Evolutionary conservation across 1,140 invertebrate species (phyloP), one percentile per base, ranked within the genome.

Genomic region (Drosophila bocki): DNA sequence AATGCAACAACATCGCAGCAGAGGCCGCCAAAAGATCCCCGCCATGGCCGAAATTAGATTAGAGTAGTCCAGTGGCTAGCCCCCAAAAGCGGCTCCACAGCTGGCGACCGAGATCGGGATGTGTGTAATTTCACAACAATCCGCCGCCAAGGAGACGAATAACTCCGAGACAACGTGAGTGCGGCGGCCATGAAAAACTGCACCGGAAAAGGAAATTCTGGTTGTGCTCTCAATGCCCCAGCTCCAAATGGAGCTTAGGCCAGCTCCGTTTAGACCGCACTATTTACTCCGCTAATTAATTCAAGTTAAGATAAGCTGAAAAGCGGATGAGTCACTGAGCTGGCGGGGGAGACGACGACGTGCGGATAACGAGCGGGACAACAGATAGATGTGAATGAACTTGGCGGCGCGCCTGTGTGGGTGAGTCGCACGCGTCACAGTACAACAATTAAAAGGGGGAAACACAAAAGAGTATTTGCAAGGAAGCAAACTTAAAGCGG

Each of bases 371-470:
- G 15, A 32, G 19, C 22, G 29, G 3, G 53, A 58, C 69, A 50
- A 70, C 19, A 37, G 54, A 59, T 33, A 70, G 22, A 59, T 35
- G 69, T 72, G 53, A 72, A 72, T 72, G 69, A 72, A 72, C 69
- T 72, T 72, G 42, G 35, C 35, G 17, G 64, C 32, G 12, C 37
- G 41, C 22, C 19, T 54, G 33, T 68, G 29, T 67, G 48, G 15
- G 59, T 45, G 53, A 72, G 19, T 51, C 67, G 65, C 61, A 51
- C 47, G 63, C 65, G 60, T 33, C 29, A 47, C 63, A 48, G 41
- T 67, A 51, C 17, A 22, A 26, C 15, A n/a, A 41, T 26, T 17
- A 48, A 42, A 44, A 26, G 26, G 45, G 65, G 37, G 29, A 42
- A 59, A 47, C 50, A 58, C 33, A 58, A 70, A 69, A 50, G 37